Evolutionary conservation across 2,113 vertebrate species (phyloP).

Genomic region (Athene cunicularia): DNA sequence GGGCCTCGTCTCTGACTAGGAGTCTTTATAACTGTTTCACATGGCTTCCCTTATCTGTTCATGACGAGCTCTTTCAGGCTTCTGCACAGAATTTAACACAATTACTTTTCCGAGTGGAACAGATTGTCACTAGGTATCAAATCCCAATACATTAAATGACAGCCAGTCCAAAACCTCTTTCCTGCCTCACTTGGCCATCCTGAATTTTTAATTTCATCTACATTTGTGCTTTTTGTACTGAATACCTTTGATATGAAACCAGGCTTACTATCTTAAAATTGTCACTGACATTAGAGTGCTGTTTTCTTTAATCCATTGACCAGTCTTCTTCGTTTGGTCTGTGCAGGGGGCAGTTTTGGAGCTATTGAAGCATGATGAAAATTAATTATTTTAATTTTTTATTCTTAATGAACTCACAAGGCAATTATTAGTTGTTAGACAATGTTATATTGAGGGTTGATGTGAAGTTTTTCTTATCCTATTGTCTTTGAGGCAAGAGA

Average conservation of each 20-base stretch:
- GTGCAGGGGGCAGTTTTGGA: background rate
- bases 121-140: conserved; percentile 30
- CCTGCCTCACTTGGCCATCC: background rate
- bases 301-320: background rate
- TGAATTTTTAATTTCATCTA: conserved; percentile 46
- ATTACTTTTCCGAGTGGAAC: conserved; percentile 36
- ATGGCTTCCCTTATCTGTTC: background rate
- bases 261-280: conserved; percentile 1
- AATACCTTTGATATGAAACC: background rate
- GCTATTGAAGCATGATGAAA: background rate
- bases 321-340: background rate
- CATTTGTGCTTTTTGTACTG: background rate
- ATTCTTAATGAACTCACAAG: background rate
- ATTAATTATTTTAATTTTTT: background rate
- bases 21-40: background rate
- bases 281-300: background rate
- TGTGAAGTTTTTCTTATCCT: background rate
- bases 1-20: background rate
- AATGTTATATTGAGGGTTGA: background rate
- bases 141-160: conserved; percentile 47
- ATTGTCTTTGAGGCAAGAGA: background rate
- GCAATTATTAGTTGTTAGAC: background rate
- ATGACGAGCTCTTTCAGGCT: background rate
- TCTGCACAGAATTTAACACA: conserved; percentile 39
- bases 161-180: background rate